Percentiles rank a stretch among this genome's conserved stretches.
These are phyloP conservation scores for Pogonomyrmex barbatus DNA, from an alignment of 1,140 invertebrate species.

Conservation along the genomic window DNA sequence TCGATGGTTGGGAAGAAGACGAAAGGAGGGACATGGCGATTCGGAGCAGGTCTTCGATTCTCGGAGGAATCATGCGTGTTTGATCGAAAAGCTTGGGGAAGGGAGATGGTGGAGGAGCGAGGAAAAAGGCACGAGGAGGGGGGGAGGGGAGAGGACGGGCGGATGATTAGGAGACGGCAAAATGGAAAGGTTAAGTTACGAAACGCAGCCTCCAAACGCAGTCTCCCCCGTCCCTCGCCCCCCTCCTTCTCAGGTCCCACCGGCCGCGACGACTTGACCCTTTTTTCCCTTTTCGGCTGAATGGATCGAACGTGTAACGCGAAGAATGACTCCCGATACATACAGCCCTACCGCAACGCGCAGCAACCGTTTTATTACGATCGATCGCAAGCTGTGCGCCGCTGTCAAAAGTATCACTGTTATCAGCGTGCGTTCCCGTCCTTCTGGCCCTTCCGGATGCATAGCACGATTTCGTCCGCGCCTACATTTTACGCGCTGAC, in stretches of 20 bases:
- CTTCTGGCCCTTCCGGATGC: constrained; percentile 26
- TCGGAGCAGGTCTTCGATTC: constrained; percentile 56
- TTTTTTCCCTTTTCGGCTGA: constrained; percentile 70
- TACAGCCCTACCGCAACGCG: constrained; percentile 71
- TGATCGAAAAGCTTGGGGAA: constrained; percentile 46
- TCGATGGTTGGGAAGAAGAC: constrained; percentile 17
- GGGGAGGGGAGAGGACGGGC: background rate
- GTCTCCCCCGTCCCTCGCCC: constrained; percentile 35
- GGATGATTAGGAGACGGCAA: constrained; percentile 44
- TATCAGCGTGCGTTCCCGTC: constrained; percentile 40
- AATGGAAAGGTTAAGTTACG: constrained; percentile 78
- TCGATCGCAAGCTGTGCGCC: constrained; percentile 45
- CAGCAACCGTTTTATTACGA: constrained; percentile 29
- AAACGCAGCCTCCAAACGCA: constrained; percentile 73
- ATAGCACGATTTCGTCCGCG: constrained; percentile 12
- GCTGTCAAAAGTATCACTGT: constrained; percentile 16
- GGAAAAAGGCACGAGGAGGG: constrained; percentile 49
- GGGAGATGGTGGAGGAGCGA: background rate
- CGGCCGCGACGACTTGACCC: constrained; percentile 64
- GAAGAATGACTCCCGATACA: constrained; percentile 51
- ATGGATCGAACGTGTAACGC: constrained; percentile 68
- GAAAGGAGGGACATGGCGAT: constrained; percentile 33
- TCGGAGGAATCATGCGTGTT: constrained; percentile 66
- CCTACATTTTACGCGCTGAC: constrained; percentile 24
- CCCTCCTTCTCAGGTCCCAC: background rate